Evolutionary conservation across 1,140 invertebrate genomes (phyloP), one percentile per base, ranked within the genome.

Genomic region (Sweltsa coloradensis): DNA sequence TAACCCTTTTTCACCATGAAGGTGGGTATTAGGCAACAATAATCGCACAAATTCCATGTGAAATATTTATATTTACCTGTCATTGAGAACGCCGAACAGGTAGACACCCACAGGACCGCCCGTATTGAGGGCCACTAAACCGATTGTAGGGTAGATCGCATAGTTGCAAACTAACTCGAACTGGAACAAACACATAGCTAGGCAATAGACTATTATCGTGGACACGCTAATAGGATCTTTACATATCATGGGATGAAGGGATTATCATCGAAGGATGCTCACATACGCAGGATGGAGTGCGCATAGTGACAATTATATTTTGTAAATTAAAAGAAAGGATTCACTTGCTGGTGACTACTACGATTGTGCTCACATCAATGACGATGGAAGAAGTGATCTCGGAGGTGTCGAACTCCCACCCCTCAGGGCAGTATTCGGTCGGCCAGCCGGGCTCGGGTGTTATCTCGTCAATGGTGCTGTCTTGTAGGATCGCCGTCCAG

Each of bases 31-130:
- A n/a, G n/a, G n/a, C n/a, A n/a, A n/a, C n/a, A n/a, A n/a, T n/a
- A n/a, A n/a, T n/a, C n/a, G n/a, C 40, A 50, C 18, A 39, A 9
- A n/a, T 39, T 39, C 7, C 18, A 11, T 16, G 7, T 18, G 13
- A 9, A 13, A 27, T 31, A 9, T 42, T 14, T 29, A 34, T 31
- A 51, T 47, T 65, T 60, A 78, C 76, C 72, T 79, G 68, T 91
- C 88, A 57, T 89, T 90, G 2, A 91, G 63, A 24, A 80, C 63
- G 5, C 87, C 87, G 65, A 90, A 91, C 11, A 85, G 67, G 59
- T 89, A 89, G 5, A 90, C 87, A 25, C 87, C 87, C 49, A 90
- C 76, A 0, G 87, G 85, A 19, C 87, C 86, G 19, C 87, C 88
- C 29, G 81, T 65, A 60, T 90, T 91, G 25, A 90, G 67, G 1